Evolutionary conservation across 2,113 vertebrate genomes (phyloP).

Genomic region (Emydocephalus ijimae): DNA sequence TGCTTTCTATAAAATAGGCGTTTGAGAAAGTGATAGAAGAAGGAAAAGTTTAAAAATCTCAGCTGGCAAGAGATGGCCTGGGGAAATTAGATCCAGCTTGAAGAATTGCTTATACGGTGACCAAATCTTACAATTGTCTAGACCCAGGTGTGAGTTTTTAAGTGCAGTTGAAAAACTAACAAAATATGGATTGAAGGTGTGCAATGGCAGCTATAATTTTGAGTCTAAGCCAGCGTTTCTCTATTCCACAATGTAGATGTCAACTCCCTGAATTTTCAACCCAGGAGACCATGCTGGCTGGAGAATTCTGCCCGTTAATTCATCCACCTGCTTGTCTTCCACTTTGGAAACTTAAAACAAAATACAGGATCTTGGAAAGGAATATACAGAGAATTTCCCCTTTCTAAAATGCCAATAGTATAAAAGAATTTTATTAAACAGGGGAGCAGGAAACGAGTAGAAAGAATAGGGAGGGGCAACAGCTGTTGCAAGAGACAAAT

Average conservation of each 20-base stretch:
- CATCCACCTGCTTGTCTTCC: not conserved
- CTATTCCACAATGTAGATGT: not conserved
- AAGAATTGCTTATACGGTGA: not conserved
- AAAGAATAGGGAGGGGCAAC: not conserved
- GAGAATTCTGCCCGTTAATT: not conserved
- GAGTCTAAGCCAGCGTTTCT: not conserved
- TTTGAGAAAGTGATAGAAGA: not conserved
- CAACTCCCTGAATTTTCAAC: not conserved
- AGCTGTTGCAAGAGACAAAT: not conserved
- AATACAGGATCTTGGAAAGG: not conserved
- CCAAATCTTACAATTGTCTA: not conserved
- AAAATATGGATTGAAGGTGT: not conserved
- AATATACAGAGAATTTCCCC: not conserved
- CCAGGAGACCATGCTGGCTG: not conserved
- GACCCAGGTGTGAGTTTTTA: not conserved
- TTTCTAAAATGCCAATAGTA: not conserved
- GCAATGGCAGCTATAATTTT: not conserved
- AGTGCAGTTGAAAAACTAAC: not conserved
- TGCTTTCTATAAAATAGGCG: not conserved
- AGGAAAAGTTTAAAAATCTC: not conserved
- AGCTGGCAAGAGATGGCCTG: not conserved
- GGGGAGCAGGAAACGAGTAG: not conserved
- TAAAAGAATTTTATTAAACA: not conserved
- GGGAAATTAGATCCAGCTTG: not conserved
- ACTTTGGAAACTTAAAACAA: not conserved